Evolutionary conservation across 2,888 invertebrate species (phyloP).

Genomic region (Eupeodes luniger): DNA sequence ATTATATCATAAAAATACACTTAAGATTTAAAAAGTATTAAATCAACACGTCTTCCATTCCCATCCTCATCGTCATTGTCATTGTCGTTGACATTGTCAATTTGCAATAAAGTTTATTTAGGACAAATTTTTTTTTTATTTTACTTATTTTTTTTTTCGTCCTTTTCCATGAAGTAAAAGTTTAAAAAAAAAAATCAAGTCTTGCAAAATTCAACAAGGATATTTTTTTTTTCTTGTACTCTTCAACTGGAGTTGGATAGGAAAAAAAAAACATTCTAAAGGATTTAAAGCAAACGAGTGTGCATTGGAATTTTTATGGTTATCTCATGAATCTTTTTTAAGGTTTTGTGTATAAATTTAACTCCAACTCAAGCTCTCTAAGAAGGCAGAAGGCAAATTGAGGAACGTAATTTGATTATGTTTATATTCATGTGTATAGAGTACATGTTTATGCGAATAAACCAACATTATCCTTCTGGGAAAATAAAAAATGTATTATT

Average conservation of each 20-base stretch:
- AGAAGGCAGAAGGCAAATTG: neutral
- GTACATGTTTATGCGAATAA: neutral
- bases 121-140: constrained; percentile 4
- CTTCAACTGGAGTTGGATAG: too few relatives aligned
- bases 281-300: constrained; percentile 4
- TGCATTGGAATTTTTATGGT: constrained; percentile 23
- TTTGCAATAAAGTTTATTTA: constrained; percentile 26
- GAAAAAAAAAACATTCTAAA: neutral
- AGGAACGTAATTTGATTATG: neutral
- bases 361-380: neutral
- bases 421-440: neutral
- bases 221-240: neutral
- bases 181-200: neutral
- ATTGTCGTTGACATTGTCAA: constrained; percentile 5
- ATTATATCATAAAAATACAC: constrained; percentile 30
- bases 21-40: constrained; percentile 26
- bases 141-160: neutral
- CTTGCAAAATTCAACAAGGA: neutral
- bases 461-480: constrained; percentile 13
- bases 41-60: constrained; percentile 21
- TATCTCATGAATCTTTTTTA: constrained; percentile 28
- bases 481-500: neutral
- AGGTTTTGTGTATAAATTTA: neutral
- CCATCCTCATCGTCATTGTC: neutral
- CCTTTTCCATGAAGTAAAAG: too few relatives aligned